These are phyloP conservation scores for Acanthopagrus latus DNA, from an alignment of 2,797 vertebrate genomes.

Conservation along the genomic window DNA sequence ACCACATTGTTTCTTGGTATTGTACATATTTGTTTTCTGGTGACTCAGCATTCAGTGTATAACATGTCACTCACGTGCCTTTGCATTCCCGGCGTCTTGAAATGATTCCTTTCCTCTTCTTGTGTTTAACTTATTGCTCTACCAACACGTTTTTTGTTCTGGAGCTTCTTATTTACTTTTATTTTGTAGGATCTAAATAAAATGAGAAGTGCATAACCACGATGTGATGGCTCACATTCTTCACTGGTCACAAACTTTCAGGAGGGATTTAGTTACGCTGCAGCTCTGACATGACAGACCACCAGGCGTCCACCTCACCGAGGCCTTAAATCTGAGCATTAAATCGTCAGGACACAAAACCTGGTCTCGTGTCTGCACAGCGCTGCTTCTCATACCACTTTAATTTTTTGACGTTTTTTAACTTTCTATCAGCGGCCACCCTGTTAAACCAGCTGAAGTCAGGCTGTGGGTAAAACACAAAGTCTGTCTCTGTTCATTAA, in stretches of 20 bases:
- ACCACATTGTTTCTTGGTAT: constrained; percentile 65
- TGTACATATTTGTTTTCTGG: constrained; percentile 79
- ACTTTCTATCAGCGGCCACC: constrained; percentile 10
- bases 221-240: constrained; percentile 33
- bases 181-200: constrained; percentile 76
- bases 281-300: constrained; percentile 28
- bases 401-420: not conserved
- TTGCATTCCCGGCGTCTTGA: constrained; percentile 45
- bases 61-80: constrained; percentile 62
- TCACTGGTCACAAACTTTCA: constrained; percentile 16
- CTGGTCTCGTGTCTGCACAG: constrained; percentile 23
- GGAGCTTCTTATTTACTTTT: constrained; percentile 58
- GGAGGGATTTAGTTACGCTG: constrained; percentile 31
- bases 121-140: constrained; percentile 84
- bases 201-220: constrained; percentile 65
- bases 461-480: constrained; percentile 18
- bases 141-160: constrained; percentile 62
- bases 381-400: constrained; percentile 4
- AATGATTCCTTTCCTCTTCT: constrained; percentile 61
- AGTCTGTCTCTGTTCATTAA: constrained; percentile 5
- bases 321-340: constrained; percentile 45
- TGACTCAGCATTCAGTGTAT: constrained; percentile 57
- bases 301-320: constrained; percentile 35
- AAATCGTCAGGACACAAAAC: constrained; percentile 31
- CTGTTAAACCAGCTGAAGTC: constrained; percentile 2